Evolutionary conservation across 2,113 vertebrate species (phyloP).

Genomic region (Hoplias malabaricus): DNA sequence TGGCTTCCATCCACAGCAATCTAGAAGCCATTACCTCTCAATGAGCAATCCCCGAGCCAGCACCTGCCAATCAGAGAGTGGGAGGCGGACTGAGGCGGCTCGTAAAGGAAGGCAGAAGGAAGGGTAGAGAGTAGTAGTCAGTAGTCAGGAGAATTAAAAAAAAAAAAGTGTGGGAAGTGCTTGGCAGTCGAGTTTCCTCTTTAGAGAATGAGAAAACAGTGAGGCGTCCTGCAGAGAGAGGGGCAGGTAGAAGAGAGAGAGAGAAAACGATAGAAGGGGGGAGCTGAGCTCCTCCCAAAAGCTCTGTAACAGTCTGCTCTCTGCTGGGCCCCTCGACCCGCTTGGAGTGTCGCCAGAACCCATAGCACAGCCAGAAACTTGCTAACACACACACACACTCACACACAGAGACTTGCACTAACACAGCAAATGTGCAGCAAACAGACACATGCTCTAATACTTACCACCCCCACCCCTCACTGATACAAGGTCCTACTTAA

Average conservation of each 20-base stretch:
- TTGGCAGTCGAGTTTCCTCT: conserved; percentile 24
- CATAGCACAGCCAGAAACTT: conserved; percentile 34
- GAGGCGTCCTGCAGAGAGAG: conserved; percentile 21
- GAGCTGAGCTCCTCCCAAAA: conserved; percentile 12
- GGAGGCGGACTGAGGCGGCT: neutral
- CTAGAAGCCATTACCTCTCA: conserved; percentile 29
- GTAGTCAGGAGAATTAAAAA: neutral
- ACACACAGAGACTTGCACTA: neutral
- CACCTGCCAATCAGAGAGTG: conserved; percentile 20
- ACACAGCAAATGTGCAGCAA: conserved; percentile 25
- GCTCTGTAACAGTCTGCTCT: conserved; percentile 37
- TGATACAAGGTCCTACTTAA: conserved; percentile 42
- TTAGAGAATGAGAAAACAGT: conserved; percentile 28
- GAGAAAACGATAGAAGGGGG: neutral
- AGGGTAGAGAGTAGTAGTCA: conserved; percentile 11
- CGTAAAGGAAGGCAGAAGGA: neutral
- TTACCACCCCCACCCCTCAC: neutral
- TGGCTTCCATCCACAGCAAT: conserved; percentile 11
- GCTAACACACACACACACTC: conserved; percentile 36
- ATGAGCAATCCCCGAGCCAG: conserved; percentile 20
- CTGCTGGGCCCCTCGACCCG: conserved; percentile 43
- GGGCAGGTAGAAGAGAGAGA: conserved; percentile 13
- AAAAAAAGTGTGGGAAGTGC: conserved; percentile 21
- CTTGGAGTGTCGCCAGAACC: conserved; percentile 48
- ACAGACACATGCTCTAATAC: conserved; percentile 17